Evolutionary conservation across 2,113 vertebrate genomes (phyloP), one percentile per base, ranked within the genome.

Genomic region (Todiramphus chloris): DNA sequence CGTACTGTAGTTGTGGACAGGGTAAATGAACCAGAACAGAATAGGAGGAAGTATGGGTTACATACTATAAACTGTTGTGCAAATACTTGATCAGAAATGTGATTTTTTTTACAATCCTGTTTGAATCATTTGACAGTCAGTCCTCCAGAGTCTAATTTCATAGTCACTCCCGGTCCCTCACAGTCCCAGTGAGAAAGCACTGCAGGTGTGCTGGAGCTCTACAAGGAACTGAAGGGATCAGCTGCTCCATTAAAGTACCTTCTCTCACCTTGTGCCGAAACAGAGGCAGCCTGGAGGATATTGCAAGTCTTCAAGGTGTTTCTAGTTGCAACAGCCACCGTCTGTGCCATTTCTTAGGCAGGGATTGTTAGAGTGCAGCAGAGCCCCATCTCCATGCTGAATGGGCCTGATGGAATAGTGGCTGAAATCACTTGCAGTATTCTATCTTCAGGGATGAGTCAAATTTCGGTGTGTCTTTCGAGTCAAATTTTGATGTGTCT

Each of bases 1-100:
- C 41, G 33, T 37, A 55, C n/a, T 2, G 2, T 59, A 68, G 25
- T 50, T 69, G 58, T 28, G 24, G 44, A 73, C 41, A 23, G 27
- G 62, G 43, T 87, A 90, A 94, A 90, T 41, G 83, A 88, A 90
- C 59, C 10, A 83, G 41, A 94, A 77, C 51, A 89, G 85, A 97
- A 96, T 90, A 75, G 92, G 62, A 95, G 85, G 92, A 96, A 96
- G 60, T 43, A 78, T 4, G 64, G 27, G 37, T 78, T 92, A 72
- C 51, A 75, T 43, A 73, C 75, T 77, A 16, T 24, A 27, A 93
- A 80, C 60, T 59, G 43, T 50, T 41, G 28, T 79, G 63, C 66
- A 90, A 88, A 95, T 73, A 43, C 74, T 93, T 91, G 63, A 81
- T 94, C 85, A 90, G 86, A 94, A 93, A 64, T 30, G 35, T 78